Conservation (phyloP, 2,888 invertebrate genomes). For the Tiliacea aurago region DNA sequence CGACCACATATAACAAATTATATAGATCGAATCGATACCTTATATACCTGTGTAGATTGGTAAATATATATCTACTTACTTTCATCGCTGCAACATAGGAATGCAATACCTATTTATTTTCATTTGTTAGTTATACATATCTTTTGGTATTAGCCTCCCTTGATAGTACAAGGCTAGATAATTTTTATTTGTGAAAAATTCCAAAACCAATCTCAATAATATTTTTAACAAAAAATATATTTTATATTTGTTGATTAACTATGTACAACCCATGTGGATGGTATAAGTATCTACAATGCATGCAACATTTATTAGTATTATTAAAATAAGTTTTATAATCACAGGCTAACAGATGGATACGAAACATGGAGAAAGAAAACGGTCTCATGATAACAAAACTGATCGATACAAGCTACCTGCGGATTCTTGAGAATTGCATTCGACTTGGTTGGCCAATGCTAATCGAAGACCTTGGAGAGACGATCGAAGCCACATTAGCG, state of each 20-base stretch:
- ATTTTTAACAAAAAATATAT: too few relatives aligned
- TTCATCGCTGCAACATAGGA: neutral
- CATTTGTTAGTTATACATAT: neutral
- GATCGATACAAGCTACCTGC: slow-evolving; percentile 93
- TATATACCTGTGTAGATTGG: neutral
- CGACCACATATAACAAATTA: neutral
- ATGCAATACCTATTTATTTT: neutral
- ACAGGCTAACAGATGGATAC: slow-evolving; percentile 97
- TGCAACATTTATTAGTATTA: neutral
- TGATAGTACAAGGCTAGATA: neutral
- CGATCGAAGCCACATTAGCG: slow-evolving; percentile 95
- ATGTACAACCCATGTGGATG: too few relatives aligned
- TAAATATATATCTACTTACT: neutral
- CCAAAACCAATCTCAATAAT: neutral
- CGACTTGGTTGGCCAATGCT: slow-evolving; percentile 96
- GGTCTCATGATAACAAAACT: slow-evolving; percentile 95
- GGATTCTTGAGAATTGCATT: slow-evolving; percentile 95
- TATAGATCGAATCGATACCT: neutral
- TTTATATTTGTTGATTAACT: too few relatives aligned
- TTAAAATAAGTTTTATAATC: slow-evolving; percentile 11
- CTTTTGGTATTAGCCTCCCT: too few relatives aligned
- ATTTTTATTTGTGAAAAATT: neutral
- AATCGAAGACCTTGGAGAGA: slow-evolving; percentile 97
- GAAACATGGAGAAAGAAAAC: slow-evolving; percentile 95
- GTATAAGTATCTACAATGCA: neutral